A percentile compares a stretch with the other conserved stretches of the same genome.
Conservation (phyloP, 2,888 invertebrate genomes). For the Alitta virens region DNA sequence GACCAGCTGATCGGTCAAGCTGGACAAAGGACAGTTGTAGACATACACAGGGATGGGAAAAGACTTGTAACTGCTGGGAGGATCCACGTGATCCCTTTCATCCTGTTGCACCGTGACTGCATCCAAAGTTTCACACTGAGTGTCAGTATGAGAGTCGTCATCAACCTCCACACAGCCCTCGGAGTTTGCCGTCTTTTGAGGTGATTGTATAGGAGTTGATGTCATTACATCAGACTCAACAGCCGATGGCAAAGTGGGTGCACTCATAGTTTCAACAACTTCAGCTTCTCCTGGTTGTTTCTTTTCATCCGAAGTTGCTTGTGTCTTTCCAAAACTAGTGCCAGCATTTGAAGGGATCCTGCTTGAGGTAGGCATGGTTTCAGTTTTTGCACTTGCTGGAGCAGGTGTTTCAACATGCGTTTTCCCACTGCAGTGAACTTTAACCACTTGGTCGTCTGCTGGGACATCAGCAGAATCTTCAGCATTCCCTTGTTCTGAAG, state of each 20-base stretch:
- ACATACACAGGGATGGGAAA: conserved; percentile 64
- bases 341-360: not conserved
- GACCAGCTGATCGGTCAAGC: conserved; percentile 59
- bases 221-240: too few species aligned
- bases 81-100: not conserved
- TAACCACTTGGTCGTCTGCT: not conserved
- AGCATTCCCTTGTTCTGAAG: not conserved
- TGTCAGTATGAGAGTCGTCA: not conserved
- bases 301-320: not conserved
- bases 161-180: not conserved
- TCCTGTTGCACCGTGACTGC: not conserved
- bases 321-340: not conserved
- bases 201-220: too few species aligned
- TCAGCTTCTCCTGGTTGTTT: not conserved
- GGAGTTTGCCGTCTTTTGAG: too few species aligned
- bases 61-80: not conserved
- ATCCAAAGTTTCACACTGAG: not conserved
- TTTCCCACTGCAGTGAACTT: not conserved
- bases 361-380: not conserved
- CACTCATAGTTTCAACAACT: not conserved
- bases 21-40: conserved; percentile 67
- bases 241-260: too few species aligned
- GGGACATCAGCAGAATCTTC: not conserved
- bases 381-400: not conserved
- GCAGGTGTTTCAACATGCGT: not conserved